Percentiles rank a stretch among this genome's conserved stretches.
These are phyloP conservation scores for Bos javanicus DNA, from an alignment of 2,113 vertebrate genomes.

Conservation along the genomic window DNA sequence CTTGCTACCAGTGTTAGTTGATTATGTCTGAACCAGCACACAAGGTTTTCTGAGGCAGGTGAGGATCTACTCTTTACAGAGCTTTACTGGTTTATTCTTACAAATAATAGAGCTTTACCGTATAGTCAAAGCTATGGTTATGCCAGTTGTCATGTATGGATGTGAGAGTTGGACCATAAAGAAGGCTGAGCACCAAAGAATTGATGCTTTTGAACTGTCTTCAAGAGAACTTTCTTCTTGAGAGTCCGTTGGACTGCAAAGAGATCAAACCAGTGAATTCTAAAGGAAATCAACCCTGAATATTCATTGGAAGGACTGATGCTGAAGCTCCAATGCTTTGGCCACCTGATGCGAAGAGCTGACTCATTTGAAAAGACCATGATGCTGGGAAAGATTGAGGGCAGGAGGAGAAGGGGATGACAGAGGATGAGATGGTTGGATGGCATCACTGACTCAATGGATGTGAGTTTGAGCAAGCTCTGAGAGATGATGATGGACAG, in stretches of 20 bases:
- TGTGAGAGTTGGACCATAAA: background rate
- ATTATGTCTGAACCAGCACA: background rate
- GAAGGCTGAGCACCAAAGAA: background rate
- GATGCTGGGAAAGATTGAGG: background rate
- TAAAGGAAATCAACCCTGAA: background rate
- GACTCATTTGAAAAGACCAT: background rate
- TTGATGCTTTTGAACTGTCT: background rate
- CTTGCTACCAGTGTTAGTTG: background rate
- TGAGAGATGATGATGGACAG: background rate
- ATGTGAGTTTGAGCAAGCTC: background rate
- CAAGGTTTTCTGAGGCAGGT: background rate
- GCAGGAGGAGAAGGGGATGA: background rate
- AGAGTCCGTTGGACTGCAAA: background rate
- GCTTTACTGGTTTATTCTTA: background rate
- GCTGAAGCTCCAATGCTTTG: background rate
- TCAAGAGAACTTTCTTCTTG: background rate
- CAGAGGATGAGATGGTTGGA: background rate
- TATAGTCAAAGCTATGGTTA: background rate
- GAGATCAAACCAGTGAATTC: background rate
- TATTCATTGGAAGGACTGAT: background rate
- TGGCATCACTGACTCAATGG: background rate
- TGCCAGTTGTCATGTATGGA: background rate
- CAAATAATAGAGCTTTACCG: background rate
- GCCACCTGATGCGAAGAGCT: background rate
- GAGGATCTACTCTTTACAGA: background rate